Evolutionary conservation across 1,140 invertebrate species (phyloP).

Genomic region (Eumeta japonica): DNA sequence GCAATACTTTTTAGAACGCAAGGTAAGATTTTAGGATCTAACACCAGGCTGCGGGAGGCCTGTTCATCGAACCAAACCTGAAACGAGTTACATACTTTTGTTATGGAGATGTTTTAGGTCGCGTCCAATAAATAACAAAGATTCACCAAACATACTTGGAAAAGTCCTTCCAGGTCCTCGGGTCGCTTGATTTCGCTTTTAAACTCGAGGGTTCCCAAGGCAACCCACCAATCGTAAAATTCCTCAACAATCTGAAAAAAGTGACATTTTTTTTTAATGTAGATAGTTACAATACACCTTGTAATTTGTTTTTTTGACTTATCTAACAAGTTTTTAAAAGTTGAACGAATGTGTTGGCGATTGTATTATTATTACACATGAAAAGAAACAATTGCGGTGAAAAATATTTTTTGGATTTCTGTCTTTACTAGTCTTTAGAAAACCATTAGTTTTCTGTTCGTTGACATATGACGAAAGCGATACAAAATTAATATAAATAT

Average conservation of each 20-base stretch:
- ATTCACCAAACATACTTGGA: constrained; percentile 25
- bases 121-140: background rate
- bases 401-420: too few species aligned
- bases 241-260: constrained; percentile 53
- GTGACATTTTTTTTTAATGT: constrained; percentile 1
- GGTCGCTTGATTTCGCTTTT: constrained; percentile 48
- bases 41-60: constrained; percentile 48
- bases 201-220: constrained; percentile 49
- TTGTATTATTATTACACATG: background rate
- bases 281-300: too few species aligned
- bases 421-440: too few species aligned
- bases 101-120: background rate
- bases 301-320: too few species aligned
- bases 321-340: background rate
- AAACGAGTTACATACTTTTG: constrained; percentile 23
- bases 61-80: constrained; percentile 61
- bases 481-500: too few species aligned
- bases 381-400: too few species aligned
- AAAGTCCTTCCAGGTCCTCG: constrained; percentile 45
- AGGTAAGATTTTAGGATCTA: constrained; percentile 48
- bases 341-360: constrained; percentile 4
- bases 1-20: constrained; percentile 49
- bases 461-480: too few species aligned
- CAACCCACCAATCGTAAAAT: constrained; percentile 62
- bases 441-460: too few species aligned